Base-by-base conservation (phyloP, 30 jellyfish, hydroid and myxozoan genomes). In the Aurelia coerulea region DNA sequence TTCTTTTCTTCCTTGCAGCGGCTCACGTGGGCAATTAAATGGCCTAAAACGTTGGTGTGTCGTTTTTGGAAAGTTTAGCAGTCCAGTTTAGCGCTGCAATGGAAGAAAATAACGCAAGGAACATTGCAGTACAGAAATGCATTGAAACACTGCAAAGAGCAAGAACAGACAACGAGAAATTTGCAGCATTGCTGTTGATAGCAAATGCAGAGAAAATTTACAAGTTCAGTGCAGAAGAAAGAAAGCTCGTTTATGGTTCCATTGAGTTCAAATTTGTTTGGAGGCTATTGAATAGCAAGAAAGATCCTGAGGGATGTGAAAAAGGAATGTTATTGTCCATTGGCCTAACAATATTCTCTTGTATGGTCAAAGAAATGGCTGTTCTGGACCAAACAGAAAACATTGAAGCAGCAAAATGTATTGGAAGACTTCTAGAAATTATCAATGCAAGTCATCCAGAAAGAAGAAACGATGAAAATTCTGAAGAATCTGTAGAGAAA, bases 181-280 rank as follows among this genome's bases (percentile, higher is more conserved):
- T 80, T 65, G 81, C 90, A 42, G 81, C 90, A 42, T 76, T 80
- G 12, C 76, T 80, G 14, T 50, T 80, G 17, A 60, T 50, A 1
- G 90, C 82, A 6, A 56, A 80, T 46, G 29, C 69, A 23, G 90
- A 50, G 23, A 80, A 65, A 72, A 46, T 31, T 10, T 19, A 31
- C 29, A 65, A 80, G 63, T 19, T 65, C 12, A 66, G 31, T n/a
- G 41, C 63, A 5, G n/a, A 23, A 7, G 82, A 80, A 56, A 72
- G 76, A 31, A 80, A 16, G n/a, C 14, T 29, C 2, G 76, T 80
- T 49, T 66, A 62, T 32, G 62, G 34, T 19, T 80, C 83, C 5
- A 64, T 80, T 52, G 90, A 80, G 18, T 42, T 80, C 1, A 65
- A 23, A 5, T 80, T 80, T 58, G 51, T 80, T 17, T 65, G 14